Evolutionary conservation across 2,113 vertebrate species (phyloP), one percentile per base, ranked within the genome.

Genomic region (Pseudorectes ferrugineus): DNA sequence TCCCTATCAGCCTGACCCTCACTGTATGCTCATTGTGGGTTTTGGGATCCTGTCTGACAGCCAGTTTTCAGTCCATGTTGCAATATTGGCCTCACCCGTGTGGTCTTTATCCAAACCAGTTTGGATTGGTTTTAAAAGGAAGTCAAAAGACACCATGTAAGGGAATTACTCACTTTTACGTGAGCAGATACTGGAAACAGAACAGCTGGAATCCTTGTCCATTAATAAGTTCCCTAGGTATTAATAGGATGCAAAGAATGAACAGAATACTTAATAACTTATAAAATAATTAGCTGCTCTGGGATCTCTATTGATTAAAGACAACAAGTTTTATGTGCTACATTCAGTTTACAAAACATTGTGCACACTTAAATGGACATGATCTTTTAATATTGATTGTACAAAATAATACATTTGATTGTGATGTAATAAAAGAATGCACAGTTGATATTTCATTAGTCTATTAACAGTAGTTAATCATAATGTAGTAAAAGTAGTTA

Each of bases 191-290:
- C 23, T 78, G 29, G 63, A 85, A 91, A 78, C 5, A 87, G 29
- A 85, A 51, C 74, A 91, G 45, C 45, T 95, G 84, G 57, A 80
- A 17, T 29, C 42, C 42, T 79, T 45, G n/a, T 31, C 45, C 17
- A 18, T 35, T 71, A 78, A 67, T 55, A 89, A 82, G 16, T 61
- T 83, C 28, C 35, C 6, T 15, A 52, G 36, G 31, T 57, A 86
- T 67, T 79, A 75, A 46, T 43, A 51, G 6, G 19, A 85, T 72
- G n/a, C 31, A 61, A 86, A 72, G 16, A 72, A 65, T 62, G 14
- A 88, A 90, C 95, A 76, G 45, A 85, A 62, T 46, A 38, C 19
- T 83, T 73, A 93, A 89, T 91, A 78, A 91, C 76, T 92, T 84
- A 87, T 79, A 45, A 70, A 78, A 87, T 11, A 87, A 82, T 76